Conservation (phyloP, 1,140 invertebrate genomes). For the Caligus rogercresseyi region DNA sequence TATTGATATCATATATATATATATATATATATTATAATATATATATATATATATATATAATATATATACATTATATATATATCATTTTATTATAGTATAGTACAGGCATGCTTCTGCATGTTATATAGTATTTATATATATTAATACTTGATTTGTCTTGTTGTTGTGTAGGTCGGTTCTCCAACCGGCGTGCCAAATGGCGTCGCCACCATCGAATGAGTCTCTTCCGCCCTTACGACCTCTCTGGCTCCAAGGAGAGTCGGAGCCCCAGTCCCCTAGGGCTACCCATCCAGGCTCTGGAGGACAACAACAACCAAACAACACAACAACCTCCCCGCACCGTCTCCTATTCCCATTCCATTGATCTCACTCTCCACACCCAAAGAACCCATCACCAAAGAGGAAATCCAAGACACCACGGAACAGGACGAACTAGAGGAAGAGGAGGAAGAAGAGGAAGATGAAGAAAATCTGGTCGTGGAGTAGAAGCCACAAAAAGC, state of each 20-base stretch:
- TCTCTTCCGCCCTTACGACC: slow-evolving; percentile 49
- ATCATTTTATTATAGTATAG: too few species aligned
- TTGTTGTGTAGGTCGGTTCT: slow-evolving; percentile 98
- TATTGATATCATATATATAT: too few species aligned
- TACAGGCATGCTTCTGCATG: too few species aligned
- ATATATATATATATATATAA: too few species aligned
- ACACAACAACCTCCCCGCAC: not conserved
- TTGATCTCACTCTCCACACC: not conserved
- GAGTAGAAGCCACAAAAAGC: not conserved
- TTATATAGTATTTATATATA: too few species aligned
- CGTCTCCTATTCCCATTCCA: not conserved
- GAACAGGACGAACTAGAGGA: not conserved
- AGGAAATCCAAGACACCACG: not conserved
- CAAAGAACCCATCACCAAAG: not conserved
- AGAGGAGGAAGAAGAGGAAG: not conserved
- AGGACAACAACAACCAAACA: too few species aligned
- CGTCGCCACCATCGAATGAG: slow-evolving; percentile 84
- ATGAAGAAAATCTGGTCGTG: not conserved
- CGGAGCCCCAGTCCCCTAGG: not conserved
- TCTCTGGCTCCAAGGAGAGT: not conserved
- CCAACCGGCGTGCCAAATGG: slow-evolving; percentile 94
- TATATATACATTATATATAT: too few species aligned
- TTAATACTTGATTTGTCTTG: too few species aligned
- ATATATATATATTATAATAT: too few species aligned
- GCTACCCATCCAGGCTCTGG: not conserved